A percentile compares a stretch with the other conserved stretches of the same genome.
These are phyloP conservation scores for Anthrax anthrax DNA, from an alignment of 2,888 invertebrate species.

Conservation along the genomic window DNA sequence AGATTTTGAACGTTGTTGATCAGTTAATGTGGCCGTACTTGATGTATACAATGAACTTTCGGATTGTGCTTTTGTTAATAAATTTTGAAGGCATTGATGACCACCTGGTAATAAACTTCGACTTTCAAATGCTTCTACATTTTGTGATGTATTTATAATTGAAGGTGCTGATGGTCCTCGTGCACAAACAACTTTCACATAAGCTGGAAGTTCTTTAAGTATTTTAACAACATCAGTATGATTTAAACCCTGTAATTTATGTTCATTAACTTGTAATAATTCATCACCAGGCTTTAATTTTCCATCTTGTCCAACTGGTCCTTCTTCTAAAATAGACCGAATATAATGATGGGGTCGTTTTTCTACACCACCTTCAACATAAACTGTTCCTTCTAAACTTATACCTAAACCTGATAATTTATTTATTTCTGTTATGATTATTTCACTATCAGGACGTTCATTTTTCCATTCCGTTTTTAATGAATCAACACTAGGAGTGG, in stretches of 20 bases:
- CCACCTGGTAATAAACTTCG: slow-evolving; percentile 75
- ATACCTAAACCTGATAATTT: slow-evolving; percentile 92
- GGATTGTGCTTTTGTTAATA: slow-evolving; percentile 86
- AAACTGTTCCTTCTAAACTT: slow-evolving; percentile 95
- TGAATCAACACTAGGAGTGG: slow-evolving; percentile 51
- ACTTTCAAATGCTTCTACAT: slow-evolving; percentile 64
- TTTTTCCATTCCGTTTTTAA: slow-evolving; percentile 66
- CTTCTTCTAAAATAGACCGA: slow-evolving; percentile 86
- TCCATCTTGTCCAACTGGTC: slow-evolving; percentile 88
- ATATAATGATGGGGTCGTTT: slow-evolving; percentile 98
- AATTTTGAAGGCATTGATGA: slow-evolving; percentile 64
- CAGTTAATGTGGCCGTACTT: slow-evolving; percentile 65
- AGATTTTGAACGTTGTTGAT: slow-evolving; percentile 73
- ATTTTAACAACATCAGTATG: slow-evolving; percentile 95
- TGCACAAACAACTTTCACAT: slow-evolving; percentile 86
- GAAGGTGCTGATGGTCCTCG: slow-evolving; percentile 46
- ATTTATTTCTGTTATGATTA: slow-evolving; percentile 81
- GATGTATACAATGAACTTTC: slow-evolving; percentile 85
- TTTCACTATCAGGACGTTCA: slow-evolving; percentile 68
- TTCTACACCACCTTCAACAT: slow-evolving; percentile 93
- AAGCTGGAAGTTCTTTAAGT: slow-evolving; percentile 78
- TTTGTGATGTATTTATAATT: slow-evolving; percentile 64
- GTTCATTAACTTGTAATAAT: slow-evolving; percentile 89
- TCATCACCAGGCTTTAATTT: slow-evolving; percentile 91
- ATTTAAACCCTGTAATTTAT: slow-evolving; percentile 76